Evolutionary conservation across 1,140 invertebrate genomes (phyloP), one percentile per base, ranked within the genome.

Genomic region (Sweltsa coloradensis): DNA sequence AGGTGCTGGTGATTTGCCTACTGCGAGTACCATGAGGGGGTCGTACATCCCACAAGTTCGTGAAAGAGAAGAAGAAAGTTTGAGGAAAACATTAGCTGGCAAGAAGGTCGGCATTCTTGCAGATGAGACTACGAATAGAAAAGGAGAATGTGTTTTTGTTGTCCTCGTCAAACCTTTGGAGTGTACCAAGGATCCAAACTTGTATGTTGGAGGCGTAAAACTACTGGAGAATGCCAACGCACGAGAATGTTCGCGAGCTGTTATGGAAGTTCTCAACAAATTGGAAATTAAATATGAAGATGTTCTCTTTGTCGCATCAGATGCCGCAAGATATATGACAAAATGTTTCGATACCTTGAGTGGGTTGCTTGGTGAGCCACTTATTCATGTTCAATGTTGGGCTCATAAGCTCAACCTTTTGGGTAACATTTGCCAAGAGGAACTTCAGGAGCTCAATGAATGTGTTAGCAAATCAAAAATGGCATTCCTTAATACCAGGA

Each of bases 351-450:
- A 46, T 22, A 23, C 24, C 14, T 19, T 46, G 21, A 19, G 34
- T 37, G 44, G 34, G 21, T 5, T 36, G 34, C 13, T 37, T 18
- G 27, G 27, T 2, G 44, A 40, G 22, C 18, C 34, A 9, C 3
- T 46, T 21, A 21, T 42, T 21, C 41, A 25, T 14, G 44, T 46
- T 27, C 44, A 46, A 13, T 46, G 44, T 41, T 46, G 44, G 44
- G 44, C 44, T 37, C 44, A 46, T 36, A 41, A 46, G 23, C 44
- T 46, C 22, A 46, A 42, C 25, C 19, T 43, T 39, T 27, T 46
- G 11, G 44, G 26, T 34, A 46, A 46, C 29, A 34, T 46, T 18
- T 40, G 11, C 16, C 7, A 18, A 14, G 22, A 43, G 27, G 44
- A 46, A 36, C 16, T 46, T 5, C 19, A 46, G n/a, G 29, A 46